phyloP scores from a whole-genome alignment of 2,888 invertebrate species.

The Eilema depressum region DNA sequence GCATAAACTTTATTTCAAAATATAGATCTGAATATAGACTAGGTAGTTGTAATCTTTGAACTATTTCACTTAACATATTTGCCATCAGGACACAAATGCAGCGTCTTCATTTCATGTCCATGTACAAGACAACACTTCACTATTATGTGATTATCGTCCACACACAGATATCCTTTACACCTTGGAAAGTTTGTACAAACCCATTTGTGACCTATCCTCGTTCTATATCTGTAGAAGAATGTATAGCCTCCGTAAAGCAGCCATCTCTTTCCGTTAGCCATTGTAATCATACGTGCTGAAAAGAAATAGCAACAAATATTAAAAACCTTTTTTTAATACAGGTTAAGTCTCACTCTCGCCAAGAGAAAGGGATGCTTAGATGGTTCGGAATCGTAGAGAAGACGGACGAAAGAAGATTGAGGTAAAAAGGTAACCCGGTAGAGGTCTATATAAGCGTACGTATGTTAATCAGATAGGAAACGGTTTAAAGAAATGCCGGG shows the following conservation, averaged over 20 bases:
- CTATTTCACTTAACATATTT: slow-evolving; percentile 40
- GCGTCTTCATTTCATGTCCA: slow-evolving; percentile 47
- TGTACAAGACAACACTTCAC: slow-evolving; percentile 47
- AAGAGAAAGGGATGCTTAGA: too few relatives aligned
- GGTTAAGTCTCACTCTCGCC: too few relatives aligned
- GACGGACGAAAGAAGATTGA: too few relatives aligned
- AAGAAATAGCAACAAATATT: slow-evolving; percentile 16
- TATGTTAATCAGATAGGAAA: too few relatives aligned
- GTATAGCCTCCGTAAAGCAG: slow-evolving; percentile 62
- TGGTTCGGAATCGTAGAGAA: too few relatives aligned
- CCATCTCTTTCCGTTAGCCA: slow-evolving; percentile 60
- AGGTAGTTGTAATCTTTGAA: neutral
- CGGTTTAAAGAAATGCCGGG: too few relatives aligned
- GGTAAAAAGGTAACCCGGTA: too few relatives aligned
- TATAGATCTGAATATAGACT: neutral
- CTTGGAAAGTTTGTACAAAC: slow-evolving; percentile 68
- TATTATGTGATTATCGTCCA: slow-evolving; percentile 54
- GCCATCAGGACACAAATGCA: slow-evolving; percentile 56
- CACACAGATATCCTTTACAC: slow-evolving; percentile 64
- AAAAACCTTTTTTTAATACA: neutral
- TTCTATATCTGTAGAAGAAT: slow-evolving; percentile 67
- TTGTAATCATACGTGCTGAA: slow-evolving; percentile 61
- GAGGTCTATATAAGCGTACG: too few relatives aligned
- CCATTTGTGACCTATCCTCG: slow-evolving; percentile 63
- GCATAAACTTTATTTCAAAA: too few relatives aligned